Evolutionary conservation across 2,888 invertebrate genomes (phyloP).

Genomic region (Autographa pulchrina): DNA sequence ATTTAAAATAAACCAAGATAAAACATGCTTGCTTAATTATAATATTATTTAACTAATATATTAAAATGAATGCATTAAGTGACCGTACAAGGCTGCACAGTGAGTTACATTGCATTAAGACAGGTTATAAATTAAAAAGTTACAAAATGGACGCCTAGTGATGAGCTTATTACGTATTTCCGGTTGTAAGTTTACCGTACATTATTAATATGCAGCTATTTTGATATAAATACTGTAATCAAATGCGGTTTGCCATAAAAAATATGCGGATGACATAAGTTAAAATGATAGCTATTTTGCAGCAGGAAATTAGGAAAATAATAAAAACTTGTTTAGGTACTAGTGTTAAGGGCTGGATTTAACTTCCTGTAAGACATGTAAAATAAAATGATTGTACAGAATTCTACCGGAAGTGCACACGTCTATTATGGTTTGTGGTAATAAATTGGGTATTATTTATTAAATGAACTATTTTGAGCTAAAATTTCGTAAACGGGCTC

Average conservation of each 20-base stretch:
- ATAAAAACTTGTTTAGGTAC: not conserved
- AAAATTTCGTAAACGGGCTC: no score
- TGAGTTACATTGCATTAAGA: constrained; percentile 43
- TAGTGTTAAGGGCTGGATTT: not conserved
- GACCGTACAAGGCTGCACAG: constrained; percentile 35
- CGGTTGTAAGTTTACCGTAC: constrained; percentile 28
- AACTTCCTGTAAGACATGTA: no score
- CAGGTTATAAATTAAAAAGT: constrained; percentile 59
- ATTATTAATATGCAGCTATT: constrained; percentile 21
- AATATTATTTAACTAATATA: constrained; percentile 33
- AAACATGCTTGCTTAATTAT: constrained; percentile 29
- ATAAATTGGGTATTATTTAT: no score
- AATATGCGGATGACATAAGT: not conserved
- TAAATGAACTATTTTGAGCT: no score
- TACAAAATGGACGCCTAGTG: constrained; percentile 42
- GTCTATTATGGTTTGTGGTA: no score
- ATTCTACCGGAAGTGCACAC: no score
- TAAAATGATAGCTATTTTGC: not conserved
- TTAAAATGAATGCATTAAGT: constrained; percentile 29
- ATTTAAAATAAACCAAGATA: constrained; percentile 18
- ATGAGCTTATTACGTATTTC: constrained; percentile 48
- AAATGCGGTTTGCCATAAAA: not conserved
- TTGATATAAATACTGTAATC: not conserved
- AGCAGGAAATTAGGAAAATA: not conserved
- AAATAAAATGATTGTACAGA: no score